Evolutionary conservation across 2,888 invertebrate species (phyloP), one percentile per base, ranked within the genome.

Genomic region (Rotaria socialis): DNA sequence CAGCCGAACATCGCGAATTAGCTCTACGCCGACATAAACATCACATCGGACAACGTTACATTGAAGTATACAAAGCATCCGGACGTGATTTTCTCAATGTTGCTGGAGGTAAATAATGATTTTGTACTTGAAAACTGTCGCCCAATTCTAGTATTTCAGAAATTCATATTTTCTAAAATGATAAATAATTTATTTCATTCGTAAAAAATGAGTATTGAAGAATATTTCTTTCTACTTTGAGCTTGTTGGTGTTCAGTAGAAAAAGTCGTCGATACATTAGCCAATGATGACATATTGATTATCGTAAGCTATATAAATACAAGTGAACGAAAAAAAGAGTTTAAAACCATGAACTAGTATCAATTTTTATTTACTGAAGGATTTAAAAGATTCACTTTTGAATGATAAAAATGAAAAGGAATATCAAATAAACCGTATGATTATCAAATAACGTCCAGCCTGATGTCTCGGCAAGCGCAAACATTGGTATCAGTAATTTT

Each of bases 51-150:
- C 94, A 94, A 89, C 94, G 99, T 56, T 99, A 99, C 92, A 99
- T 99, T 89, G 99, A 99, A 93, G 97, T 99, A 88, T 99, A 99
- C 93, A 95, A 96, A 88, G 97, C 97, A 5, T 94, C 95, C 24
- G 97, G 97, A 3, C 97, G 97, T 88, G 99, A 99, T 91, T 99
- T 99, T 92, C 93, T 99, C 85, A 94, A 95, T 85, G 96, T 99
- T 35, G 98, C 99, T 58, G 98, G 98, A 87, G 99, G 99, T 94
- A 89, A 89, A 91, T 89, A 19, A 52, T 43, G 14, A 24, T 14
- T 22, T 55, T 5, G 22, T 55, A 55, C 19, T 55, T 55, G 35
- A 35, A 35, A 35, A 35, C 35, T 35, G 1, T 35, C 35, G 35
- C 35, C 35, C 35, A 35, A 35, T 35, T 35, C 35, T 35, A 35